Evolutionary conservation across 2,113 vertebrate species (phyloP).

Genomic region (Gymnocephalus cernua): DNA sequence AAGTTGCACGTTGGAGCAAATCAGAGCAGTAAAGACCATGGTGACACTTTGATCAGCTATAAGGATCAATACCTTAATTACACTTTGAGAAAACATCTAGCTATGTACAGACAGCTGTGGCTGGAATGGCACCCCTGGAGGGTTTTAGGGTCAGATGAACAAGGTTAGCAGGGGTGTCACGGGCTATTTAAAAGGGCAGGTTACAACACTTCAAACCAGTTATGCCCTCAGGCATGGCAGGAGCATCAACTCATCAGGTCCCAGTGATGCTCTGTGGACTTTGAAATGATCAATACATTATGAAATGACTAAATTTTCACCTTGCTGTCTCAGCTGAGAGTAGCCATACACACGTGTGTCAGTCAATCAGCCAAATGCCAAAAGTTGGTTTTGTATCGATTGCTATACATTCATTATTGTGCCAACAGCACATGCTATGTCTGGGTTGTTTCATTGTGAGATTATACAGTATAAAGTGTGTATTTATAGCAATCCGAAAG

Average conservation of each 20-base stretch:
- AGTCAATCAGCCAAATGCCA: neutral
- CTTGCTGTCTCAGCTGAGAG: neutral
- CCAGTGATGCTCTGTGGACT: conserved; percentile 41
- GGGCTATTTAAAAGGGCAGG: conserved; percentile 70
- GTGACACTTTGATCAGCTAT: neutral
- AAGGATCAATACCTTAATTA: conserved; percentile 8
- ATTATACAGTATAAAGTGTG: neutral
- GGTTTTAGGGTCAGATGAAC: conserved; percentile 39
- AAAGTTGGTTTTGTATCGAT: neutral
- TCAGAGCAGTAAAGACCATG: neutral
- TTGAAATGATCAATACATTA: conserved; percentile 35
- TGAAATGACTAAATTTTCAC: conserved; percentile 14
- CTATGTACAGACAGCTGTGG: neutral
- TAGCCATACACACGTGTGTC: neutral
- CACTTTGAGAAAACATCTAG: neutral
- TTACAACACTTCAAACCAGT: conserved; percentile 67
- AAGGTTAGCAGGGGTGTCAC: conserved; percentile 23
- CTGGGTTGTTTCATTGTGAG: neutral
- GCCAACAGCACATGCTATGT: neutral
- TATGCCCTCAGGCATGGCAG: conserved; percentile 31
- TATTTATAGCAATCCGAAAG: neutral
- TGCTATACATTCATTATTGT: neutral
- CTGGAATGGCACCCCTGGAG: conserved; percentile 53
- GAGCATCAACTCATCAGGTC: neutral
- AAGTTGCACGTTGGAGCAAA: conserved; percentile 12